Base-by-base conservation (phyloP, 2,113 vertebrate genomes). In the Tonatia bakeri region DNA sequence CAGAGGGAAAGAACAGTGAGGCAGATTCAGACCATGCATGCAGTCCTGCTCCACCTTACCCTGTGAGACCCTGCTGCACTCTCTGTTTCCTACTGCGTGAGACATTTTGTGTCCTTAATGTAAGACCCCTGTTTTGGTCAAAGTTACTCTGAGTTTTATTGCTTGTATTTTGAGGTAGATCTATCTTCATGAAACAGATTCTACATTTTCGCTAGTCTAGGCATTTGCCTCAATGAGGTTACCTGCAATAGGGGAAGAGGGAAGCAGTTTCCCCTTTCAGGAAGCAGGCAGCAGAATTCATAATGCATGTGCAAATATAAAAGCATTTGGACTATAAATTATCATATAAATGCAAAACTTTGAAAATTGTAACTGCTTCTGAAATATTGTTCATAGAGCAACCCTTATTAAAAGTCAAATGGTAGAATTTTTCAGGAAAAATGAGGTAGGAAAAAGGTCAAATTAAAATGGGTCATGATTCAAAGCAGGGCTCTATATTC, bases 341-440 rank as follows among this genome's bases (percentile, higher is more conserved):
- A 91, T 88, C 85, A 94, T 67, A 77, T 81, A 97, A 82, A 93
- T 88, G 85, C 19, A 86, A 82, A 97, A 88, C 61, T 79, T 92
- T 65, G 40, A 96, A 95, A 87, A 75, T 33, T 73, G 2, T 73
- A 86, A 95, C 59, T 82, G 59, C 73, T 89, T 97, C 94, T 45
- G 28, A 96, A 95, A 95, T 94, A 91, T 14, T 26, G 45, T 75
- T 87, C 92, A 67, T 2, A 50, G 83, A 86, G 38, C 36, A 40
- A 73, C 54, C 54, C 33, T 88, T 92, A 70, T 90, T 90, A 94
- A 94, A 92, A 94, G 50, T 11, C 67, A 72, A 79, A 85, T 61
- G 56, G 79, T 76, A 92, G 73, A 64, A 43, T 82, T 88, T 87
- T 87, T n/a, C 56, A 90, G 94, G 79, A 90, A 89, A 33, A 82